These are phyloP conservation scores for Mystacides longicornis DNA, from an alignment of 2,888 invertebrate genomes.

Conservation along the genomic window DNA sequence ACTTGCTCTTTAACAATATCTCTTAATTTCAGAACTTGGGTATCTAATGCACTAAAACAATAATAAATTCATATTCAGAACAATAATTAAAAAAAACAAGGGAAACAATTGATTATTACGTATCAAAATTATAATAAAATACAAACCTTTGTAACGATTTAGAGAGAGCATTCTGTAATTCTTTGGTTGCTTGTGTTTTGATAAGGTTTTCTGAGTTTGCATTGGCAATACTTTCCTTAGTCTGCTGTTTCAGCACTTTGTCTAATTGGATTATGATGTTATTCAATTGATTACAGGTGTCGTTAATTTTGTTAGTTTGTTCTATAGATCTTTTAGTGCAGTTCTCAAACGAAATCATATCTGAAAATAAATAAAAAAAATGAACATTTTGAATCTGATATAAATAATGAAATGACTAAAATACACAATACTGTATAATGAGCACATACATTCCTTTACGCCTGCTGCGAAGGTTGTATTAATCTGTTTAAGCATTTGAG, in stretches of 20 bases:
- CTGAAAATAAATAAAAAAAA: no score
- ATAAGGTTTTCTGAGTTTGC: conserved; percentile 22
- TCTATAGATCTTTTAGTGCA: conserved; percentile 22
- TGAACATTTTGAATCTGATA: no score
- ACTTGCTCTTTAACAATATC: conserved; percentile 29
- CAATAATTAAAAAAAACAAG: neutral
- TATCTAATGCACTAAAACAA: conserved; percentile 41
- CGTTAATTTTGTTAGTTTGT: conserved; percentile 15
- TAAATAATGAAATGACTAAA: no score
- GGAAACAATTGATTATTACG: neutral
- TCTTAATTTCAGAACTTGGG: conserved; percentile 37
- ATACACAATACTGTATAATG: no score
- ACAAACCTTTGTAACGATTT: conserved; percentile 21
- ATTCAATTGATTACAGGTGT: conserved; percentile 19
- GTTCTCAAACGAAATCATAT: conserved; percentile 21
- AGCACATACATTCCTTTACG: conserved; percentile 78
- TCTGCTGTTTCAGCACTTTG: conserved; percentile 23
- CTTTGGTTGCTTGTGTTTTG: conserved; percentile 21
- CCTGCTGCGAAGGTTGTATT: conserved; percentile 83
- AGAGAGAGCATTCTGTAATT: conserved; percentile 16
- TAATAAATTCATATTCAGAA: neutral
- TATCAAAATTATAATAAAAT: neutral
- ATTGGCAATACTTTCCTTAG: conserved; percentile 18
- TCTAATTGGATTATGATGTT: conserved; percentile 19
- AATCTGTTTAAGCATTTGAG: conserved; percentile 81